Conservation (phyloP, 2,888 invertebrate species). For the Laspeyria flexula region DNA sequence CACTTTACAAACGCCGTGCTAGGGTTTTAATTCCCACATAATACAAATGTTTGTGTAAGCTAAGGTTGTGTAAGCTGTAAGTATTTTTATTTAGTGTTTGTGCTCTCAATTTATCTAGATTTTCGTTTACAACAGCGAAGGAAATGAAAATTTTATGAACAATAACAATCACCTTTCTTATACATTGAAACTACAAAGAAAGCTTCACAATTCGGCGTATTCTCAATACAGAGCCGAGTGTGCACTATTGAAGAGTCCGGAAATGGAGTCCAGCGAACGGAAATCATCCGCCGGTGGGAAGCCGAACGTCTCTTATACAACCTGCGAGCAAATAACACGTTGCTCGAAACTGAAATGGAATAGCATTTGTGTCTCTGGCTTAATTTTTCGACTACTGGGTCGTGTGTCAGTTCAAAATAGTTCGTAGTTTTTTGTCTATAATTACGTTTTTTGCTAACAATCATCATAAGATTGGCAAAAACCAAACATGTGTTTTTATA, state of each 20-base stretch:
- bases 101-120: neutral
- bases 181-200: constrained; percentile 1
- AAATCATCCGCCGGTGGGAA: constrained; percentile 53
- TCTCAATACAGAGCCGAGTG: constrained; percentile 26
- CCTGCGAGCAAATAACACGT: constrained; percentile 32
- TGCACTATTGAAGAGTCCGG: constrained; percentile 40
- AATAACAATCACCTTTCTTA: neutral
- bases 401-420: too few species aligned
- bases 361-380: constrained; percentile 10
- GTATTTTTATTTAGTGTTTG: too few species aligned
- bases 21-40: too few species aligned
- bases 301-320: constrained; percentile 31
- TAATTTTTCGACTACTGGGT: neutral
- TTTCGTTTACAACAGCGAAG: neutral
- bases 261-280: constrained; percentile 59
- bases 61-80: too few species aligned
- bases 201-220: constrained; percentile 24
- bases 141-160: neutral
- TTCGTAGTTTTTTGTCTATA: too few species aligned
- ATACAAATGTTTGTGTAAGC: too few species aligned
- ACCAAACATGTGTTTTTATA: too few species aligned
- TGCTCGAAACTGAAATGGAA: constrained; percentile 2
- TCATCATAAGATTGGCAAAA: too few species aligned
- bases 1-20: too few species aligned
- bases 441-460: too few species aligned